Conservation (phyloP, 2,797 vertebrate species). For the Diplodus puntazzo region DNA sequence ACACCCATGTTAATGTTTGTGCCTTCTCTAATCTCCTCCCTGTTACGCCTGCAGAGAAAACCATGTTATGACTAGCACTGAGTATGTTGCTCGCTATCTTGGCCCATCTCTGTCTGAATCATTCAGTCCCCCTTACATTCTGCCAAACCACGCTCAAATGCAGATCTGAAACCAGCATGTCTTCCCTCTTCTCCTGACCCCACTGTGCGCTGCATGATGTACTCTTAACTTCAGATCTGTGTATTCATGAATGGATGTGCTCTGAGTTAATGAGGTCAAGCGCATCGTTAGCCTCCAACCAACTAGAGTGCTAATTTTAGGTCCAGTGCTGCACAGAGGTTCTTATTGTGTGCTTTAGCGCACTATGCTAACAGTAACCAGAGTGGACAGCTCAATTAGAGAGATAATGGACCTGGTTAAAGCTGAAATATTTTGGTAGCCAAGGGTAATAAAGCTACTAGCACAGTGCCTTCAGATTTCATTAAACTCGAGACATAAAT, state of each 20-base stretch:
- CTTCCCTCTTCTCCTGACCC: neutral
- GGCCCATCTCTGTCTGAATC: slow-evolving; percentile 38
- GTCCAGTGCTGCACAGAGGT: slow-evolving; percentile 30
- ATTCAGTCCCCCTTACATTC: slow-evolving; percentile 46
- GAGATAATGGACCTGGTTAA: slow-evolving; percentile 59
- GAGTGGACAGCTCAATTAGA: slow-evolving; percentile 60
- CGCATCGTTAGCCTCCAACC: slow-evolving; percentile 61
- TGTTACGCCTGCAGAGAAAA: slow-evolving; percentile 36
- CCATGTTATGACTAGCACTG: slow-evolving; percentile 38
- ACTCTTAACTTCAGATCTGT: slow-evolving; percentile 48
- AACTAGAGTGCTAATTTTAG: slow-evolving; percentile 68
- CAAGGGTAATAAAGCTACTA: slow-evolving; percentile 17
- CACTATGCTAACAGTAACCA: slow-evolving; percentile 49
- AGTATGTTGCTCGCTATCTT: slow-evolving; percentile 24
- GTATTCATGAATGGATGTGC: slow-evolving; percentile 47
- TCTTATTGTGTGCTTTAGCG: slow-evolving; percentile 42
- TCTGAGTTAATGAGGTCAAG: slow-evolving; percentile 78
- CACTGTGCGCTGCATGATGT: neutral
- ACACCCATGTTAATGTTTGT: slow-evolving; percentile 28
- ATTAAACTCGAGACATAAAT: neutral
- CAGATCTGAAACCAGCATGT: slow-evolving; percentile 46
- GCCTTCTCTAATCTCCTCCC: slow-evolving; percentile 29
- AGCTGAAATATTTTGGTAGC: slow-evolving; percentile 58
- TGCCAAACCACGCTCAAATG: slow-evolving; percentile 16
- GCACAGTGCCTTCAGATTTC: neutral